These are phyloP conservation scores for Campaea margaritaria DNA, from an alignment of 2,888 invertebrate species.

Conservation along the genomic window DNA sequence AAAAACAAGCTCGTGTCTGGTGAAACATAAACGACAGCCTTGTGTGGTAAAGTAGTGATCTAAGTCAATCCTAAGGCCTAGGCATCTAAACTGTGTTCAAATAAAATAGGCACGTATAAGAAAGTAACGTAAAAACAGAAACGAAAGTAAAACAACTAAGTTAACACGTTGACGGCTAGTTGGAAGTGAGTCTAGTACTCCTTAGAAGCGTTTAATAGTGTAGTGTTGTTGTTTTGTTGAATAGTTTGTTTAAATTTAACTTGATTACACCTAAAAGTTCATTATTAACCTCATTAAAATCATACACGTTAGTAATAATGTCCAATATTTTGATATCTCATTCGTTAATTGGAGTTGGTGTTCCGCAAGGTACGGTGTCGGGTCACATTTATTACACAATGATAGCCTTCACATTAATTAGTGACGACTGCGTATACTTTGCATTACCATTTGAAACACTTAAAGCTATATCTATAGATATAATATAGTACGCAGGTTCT, in stretches of 20 bases:
- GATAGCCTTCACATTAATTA: conserved; percentile 37
- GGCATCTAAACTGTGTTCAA: conserved; percentile 82
- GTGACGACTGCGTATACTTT: conserved; percentile 61
- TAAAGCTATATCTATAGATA: conserved; percentile 82
- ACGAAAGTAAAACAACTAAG: conserved; percentile 78
- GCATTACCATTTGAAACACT: conserved; percentile 77
- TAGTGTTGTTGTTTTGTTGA: conserved; percentile 70
- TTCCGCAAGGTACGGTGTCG: conserved; percentile 63
- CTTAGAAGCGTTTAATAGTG: conserved; percentile 77
- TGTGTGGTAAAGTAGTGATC: conserved; percentile 83
- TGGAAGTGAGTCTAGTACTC: conserved; percentile 81
- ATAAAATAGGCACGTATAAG: conserved; percentile 81
- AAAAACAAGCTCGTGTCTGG: conserved; percentile 83
- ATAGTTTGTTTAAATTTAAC: conserved; percentile 47
- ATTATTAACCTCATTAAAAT: conserved; percentile 47
- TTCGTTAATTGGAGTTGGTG: conserved; percentile 55
- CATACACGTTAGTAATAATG: conserved; percentile 48
- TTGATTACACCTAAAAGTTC: conserved; percentile 50
- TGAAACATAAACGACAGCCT: conserved; percentile 84
- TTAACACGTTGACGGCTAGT: conserved; percentile 81
- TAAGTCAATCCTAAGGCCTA: conserved; percentile 84
- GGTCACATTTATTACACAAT: conserved; percentile 53
- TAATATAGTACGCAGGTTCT: conserved; percentile 57
- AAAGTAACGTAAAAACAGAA: conserved; percentile 64
- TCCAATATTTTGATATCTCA: conserved; percentile 39